Evolutionary conservation across 2,888 invertebrate genomes (phyloP).

Genomic region (Hoplodrina ambigua): DNA sequence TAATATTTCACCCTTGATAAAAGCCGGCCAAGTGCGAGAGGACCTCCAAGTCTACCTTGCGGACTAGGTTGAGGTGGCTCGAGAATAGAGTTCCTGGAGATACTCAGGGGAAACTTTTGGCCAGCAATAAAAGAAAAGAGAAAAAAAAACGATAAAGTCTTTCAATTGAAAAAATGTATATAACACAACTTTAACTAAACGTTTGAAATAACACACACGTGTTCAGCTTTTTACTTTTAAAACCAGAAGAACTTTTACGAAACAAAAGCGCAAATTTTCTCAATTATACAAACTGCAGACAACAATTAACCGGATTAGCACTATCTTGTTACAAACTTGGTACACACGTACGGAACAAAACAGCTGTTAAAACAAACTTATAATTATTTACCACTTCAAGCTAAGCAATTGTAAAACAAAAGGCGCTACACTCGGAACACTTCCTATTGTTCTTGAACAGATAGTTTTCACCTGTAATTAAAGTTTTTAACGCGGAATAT

Average conservation of each 20-base stretch:
- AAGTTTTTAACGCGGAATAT: constrained; percentile 80
- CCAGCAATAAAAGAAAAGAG: too few relatives aligned
- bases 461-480: constrained; percentile 79
- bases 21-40: too few relatives aligned
- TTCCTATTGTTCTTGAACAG: constrained; percentile 67
- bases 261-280: constrained; percentile 44
- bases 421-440: constrained; percentile 57
- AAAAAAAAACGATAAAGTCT: background rate
- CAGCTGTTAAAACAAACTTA: constrained; percentile 66
- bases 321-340: constrained; percentile 62
- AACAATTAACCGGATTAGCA: constrained; percentile 61
- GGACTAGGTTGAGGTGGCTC: too few relatives aligned
- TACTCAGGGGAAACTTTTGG: too few relatives aligned
- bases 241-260: constrained; percentile 15
- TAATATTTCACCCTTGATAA: too few relatives aligned
- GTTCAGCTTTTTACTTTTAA: constrained; percentile 9
- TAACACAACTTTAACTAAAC: background rate
- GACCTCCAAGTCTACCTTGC: too few relatives aligned
- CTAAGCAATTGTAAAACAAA: constrained; percentile 63
- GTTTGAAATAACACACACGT: constrained; percentile 4
- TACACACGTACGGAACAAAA: constrained; percentile 55
- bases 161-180: background rate
- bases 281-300: constrained; percentile 61
- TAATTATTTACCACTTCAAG: constrained; percentile 62
- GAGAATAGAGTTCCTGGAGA: too few relatives aligned